Base-by-base conservation (phyloP, 35 echinoderm and acorn worm genomes). In the Acanthaster planci region DNA sequence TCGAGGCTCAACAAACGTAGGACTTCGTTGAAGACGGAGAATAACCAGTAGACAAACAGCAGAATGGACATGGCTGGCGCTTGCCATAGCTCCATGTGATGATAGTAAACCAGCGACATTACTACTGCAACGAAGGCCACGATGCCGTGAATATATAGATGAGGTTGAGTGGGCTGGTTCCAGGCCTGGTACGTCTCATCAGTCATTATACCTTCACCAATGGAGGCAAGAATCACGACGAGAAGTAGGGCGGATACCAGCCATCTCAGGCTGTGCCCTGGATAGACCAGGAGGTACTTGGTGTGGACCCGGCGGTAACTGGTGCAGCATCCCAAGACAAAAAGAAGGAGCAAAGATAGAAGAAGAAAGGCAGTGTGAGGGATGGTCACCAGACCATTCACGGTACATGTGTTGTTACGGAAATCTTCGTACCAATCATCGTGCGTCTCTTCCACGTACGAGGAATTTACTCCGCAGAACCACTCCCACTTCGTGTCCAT, bases 61-160 rank as follows among this genome's bases (percentile, higher is more conserved):
- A 93, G 0, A 19, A 77, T 23, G 8, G 91, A 84, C 68, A 93
- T 85, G 35, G 40, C 31, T 9, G 86, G 80, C 52, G 54, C 38
- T 38, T 93, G 81, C 81, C 86, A 84, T 27, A 85, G 19, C 57
- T 93, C 91, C 86, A 93, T 93, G 38, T 78, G 52, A 60, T 93
- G 91, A 59, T 93, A 93, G 35, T 68, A 78, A 14, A 60, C 21
- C 21, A 89, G 75, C 21, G 81, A 64, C 8, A 89, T 0, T 1
- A 83, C 37, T 6, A 78, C 36, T 34, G 80, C 80, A 32, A 85
- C 57, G 22, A 93, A 42, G 39, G 86, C 39, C 36, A 77, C 5
- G 17, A 82, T 68, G 5, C 72, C 30, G 7, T 86, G 81, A 35
- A 86, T 22, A 76, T 93, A 93, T 14, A 88, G 76, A 64, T 89